Percentiles rank a stretch among this genome's conserved stretches.
Evolutionary conservation across 2,113 vertebrate species (phyloP).

Genomic region (Nesoenas mayeri): DNA sequence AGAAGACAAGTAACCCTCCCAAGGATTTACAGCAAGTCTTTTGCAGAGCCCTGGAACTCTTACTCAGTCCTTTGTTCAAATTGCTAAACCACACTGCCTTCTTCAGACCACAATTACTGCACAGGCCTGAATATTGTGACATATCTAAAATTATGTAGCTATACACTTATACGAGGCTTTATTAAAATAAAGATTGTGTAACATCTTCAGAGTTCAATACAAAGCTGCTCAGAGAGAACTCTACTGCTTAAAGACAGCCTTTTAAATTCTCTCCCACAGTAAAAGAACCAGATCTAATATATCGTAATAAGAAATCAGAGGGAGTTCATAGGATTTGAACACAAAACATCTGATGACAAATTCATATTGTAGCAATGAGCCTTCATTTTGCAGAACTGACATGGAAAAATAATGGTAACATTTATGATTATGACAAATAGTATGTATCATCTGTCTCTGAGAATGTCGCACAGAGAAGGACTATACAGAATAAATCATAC

Average conservation of each 20-base stretch:
- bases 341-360: slow-evolving; percentile 15
- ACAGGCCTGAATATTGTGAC: slow-evolving; percentile 24
- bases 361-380: not conserved
- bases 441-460: not conserved
- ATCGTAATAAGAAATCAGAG: not conserved
- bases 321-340: not conserved
- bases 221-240: not conserved
- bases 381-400: slow-evolving; percentile 1
- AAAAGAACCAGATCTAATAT: not conserved
- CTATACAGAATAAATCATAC: not conserved
- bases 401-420: slow-evolving; percentile 4
- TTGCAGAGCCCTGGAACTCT: slow-evolving; percentile 24
- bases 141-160: slow-evolving; percentile 37
- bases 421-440: slow-evolving; percentile 23
- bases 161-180: not conserved
- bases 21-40: slow-evolving; percentile 49
- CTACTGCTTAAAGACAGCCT: not conserved
- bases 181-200: slow-evolving; percentile 30
- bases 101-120: slow-evolving; percentile 26
- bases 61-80: slow-evolving; percentile 42
- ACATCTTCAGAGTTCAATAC: slow-evolving; percentile 8
- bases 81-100: slow-evolving; percentile 33
- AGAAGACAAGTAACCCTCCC: slow-evolving; percentile 31
- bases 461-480: not conserved
- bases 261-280: not conserved